Conservation (phyloP, 2,113 vertebrate species). For the Hippotragus niger region DNA sequence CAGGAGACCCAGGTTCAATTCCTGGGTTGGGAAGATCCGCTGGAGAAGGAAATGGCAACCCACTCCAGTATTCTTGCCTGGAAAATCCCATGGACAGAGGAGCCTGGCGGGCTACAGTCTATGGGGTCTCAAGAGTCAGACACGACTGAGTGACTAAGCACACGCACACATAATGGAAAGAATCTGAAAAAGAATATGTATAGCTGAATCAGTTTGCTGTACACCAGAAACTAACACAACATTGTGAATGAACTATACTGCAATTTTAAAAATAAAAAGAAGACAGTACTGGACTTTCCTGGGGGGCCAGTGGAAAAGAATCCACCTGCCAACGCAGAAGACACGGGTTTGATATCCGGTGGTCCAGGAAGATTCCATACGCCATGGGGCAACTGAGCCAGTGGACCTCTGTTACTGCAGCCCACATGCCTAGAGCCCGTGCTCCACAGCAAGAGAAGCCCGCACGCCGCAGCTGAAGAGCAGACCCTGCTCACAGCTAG, state of each 20-base stretch:
- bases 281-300: neutral
- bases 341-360: fast-evolving
- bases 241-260: neutral
- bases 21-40: neutral
- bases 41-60: neutral
- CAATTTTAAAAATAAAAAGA: neutral
- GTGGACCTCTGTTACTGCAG: too few relatives aligned
- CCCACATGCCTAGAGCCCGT: neutral
- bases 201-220: neutral
- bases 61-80: neutral
- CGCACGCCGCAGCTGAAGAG: fast-evolving
- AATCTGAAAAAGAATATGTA: neutral
- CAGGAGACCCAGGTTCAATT: neutral
- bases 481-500: neutral
- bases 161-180: neutral
- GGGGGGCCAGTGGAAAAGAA: neutral
- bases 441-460: neutral
- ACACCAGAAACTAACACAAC: neutral
- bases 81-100: neutral
- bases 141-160: fast-evolving
- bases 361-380: neutral
- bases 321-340: neutral
- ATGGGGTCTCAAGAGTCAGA: neutral
- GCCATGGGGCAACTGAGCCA: too few relatives aligned
- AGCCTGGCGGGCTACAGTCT: neutral